phyloP scores from a whole-genome alignment of 2,113 vertebrate genomes.

The Azemiops feae region DNA sequence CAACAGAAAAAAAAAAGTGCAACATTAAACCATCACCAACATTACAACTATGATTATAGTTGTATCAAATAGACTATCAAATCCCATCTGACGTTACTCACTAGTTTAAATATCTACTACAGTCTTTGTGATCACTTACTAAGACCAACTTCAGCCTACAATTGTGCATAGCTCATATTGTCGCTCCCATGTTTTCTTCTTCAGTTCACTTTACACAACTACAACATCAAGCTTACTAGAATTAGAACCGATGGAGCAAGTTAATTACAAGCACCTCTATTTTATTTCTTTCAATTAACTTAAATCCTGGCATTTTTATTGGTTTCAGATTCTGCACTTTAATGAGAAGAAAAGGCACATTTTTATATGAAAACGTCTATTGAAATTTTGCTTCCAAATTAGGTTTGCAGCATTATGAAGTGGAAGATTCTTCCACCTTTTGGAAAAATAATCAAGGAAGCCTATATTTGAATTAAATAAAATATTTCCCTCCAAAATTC shows the following conservation, averaged over 20 bases:
- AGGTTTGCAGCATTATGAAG: constrained; percentile 29
- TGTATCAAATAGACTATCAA: constrained; percentile 53
- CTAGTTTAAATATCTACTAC: constrained; percentile 56
- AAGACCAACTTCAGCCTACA: constrained; percentile 41
- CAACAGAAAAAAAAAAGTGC: constrained; percentile 64
- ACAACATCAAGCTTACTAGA: no score
- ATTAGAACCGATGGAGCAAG: not conserved
- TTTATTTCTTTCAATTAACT: not conserved
- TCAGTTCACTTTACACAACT: not conserved
- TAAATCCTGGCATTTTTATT: not conserved
- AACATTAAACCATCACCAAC: constrained; percentile 59
- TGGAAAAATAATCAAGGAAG: constrained; percentile 29
- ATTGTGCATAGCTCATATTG: constrained; percentile 2
- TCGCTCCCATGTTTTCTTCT: not conserved
- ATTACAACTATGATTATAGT: constrained; percentile 46
- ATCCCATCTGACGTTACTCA: constrained; percentile 50
- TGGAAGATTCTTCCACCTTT: constrained; percentile 32
- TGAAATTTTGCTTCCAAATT: constrained; percentile 20
- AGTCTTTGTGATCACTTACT: constrained; percentile 61
- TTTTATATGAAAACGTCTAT: not conserved
- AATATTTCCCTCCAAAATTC: not conserved
- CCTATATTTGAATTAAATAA: constrained; percentile 16
- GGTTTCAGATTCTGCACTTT: constrained; percentile 1
- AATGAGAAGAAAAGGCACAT: not conserved
- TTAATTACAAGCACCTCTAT: not conserved